Conservation (phyloP, 2,888 invertebrate species). For the Limnephilus marmoratus region DNA sequence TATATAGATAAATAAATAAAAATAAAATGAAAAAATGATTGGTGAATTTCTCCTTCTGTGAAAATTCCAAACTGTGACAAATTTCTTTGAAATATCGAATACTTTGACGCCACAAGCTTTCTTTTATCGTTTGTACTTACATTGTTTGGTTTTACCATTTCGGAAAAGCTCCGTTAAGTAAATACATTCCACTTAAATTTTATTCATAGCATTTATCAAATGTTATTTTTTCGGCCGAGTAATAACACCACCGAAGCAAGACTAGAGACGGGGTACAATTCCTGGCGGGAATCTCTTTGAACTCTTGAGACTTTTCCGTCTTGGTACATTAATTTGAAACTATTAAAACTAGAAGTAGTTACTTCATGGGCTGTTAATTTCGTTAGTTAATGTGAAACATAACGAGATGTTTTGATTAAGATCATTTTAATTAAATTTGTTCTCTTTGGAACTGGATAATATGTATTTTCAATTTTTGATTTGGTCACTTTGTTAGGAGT, state of each 20-base stretch:
- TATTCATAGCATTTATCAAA: background rate
- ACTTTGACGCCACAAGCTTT: too few species aligned
- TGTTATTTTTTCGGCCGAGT: background rate
- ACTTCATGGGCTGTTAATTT: background rate
- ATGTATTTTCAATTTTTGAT: background rate
- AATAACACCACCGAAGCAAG: background rate
- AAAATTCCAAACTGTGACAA: too few species aligned
- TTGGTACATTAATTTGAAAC: background rate
- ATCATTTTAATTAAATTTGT: background rate
- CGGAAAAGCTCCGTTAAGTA: background rate
- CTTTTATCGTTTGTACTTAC: too few species aligned
- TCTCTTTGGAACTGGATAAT: background rate
- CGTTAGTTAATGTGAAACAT: background rate
- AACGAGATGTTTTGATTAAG: background rate
- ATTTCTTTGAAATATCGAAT: too few species aligned
- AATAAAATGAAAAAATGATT: too few species aligned
- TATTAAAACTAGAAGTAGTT: background rate
- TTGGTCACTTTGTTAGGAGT: too few species aligned
- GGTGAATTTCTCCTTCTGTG: too few species aligned
- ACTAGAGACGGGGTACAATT: background rate
- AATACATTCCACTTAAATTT: constrained; percentile 2
- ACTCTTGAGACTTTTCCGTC: background rate
- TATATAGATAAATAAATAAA: too few species aligned
- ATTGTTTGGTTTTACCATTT: too few species aligned
- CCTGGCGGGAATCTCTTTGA: background rate